Base-by-base conservation (phyloP, 2,797 vertebrate genomes). In the Galaxias olidus region DNA sequence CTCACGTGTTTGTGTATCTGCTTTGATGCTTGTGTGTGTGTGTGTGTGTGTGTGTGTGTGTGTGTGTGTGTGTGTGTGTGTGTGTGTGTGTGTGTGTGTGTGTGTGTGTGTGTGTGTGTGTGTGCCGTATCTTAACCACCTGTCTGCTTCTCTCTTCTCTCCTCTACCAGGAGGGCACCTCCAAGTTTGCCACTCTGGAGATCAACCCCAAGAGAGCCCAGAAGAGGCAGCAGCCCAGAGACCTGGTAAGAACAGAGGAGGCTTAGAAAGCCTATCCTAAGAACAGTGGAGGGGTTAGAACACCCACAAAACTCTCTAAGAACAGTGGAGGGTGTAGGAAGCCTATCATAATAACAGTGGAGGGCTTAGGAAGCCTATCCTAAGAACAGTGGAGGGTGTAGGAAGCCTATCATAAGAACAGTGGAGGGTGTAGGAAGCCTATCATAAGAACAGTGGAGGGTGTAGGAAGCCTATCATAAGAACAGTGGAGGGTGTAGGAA, bases 141-240 rank as follows among this genome's bases (percentile, higher is more conserved):
- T 41, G 20, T 30, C 19, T 45, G 56, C 15, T 2, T 46, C 15
- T 45, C 17, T 44, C 1, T 61, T 61, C 43, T 47, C 40, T 1
- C 17, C 0, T 44, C 19, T 58, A 15, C 9, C 75, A 95, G 94
- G 94, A 95, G 72, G 94, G 94, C 41, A 95, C 94, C 0, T 95
- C 94, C 50, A 95, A 95, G 79, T 95, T 95, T 13, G 94, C 94
- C 61, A 95, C 94, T 0, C 88, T 95, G 71, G 94, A 95, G 79
- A 93, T 94, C 77, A 95, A 95, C 80, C 93, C 94, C 0, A 94
- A 90, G 83, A 88, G 93, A 73, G 89, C 91, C 13, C 93, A 93
- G 87, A 94, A 93, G 65, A 81, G 94, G 43, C 92, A 91, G 59
- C 91, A 94, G 80, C 93, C 92, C 9, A 89, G 91, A 71, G 94